These are phyloP conservation scores for Chionis minor DNA, from an alignment of 2,113 vertebrate species.

Conservation along the genomic window DNA sequence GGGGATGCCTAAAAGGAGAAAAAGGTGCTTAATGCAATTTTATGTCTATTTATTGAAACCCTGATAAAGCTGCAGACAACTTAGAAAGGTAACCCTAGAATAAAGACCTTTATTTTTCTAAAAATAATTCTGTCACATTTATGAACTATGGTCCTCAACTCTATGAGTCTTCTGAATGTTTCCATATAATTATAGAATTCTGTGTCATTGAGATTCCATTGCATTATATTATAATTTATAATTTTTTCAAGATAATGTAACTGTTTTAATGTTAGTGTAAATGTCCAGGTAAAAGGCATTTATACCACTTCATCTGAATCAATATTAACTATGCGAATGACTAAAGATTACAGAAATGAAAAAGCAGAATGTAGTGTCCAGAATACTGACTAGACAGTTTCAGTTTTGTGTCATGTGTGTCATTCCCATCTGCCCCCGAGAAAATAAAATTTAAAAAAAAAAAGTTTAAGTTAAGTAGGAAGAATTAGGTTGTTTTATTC, in stretches of 20 bases:
- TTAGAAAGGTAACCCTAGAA: neutral
- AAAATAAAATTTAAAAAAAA: neutral
- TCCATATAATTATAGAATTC: neutral
- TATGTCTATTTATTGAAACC: neutral
- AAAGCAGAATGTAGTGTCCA: neutral
- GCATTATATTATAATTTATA: neutral
- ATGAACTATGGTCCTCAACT: neutral
- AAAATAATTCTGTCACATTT: neutral
- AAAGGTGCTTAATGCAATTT: neutral
- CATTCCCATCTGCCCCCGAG: rapidly evolving
- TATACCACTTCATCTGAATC: neutral
- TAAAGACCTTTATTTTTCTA: neutral
- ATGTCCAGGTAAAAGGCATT: neutral
- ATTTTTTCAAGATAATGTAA: neutral
- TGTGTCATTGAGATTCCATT: neutral
- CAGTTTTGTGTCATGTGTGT: neutral
- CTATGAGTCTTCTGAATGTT: neutral
- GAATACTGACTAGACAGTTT: neutral
- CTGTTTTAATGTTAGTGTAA: neutral
- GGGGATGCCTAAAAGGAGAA: neutral
- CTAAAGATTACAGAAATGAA: neutral
- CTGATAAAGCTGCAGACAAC: neutral
- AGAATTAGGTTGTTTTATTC: neutral
- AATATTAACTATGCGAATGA: neutral
- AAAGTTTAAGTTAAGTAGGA: neutral